phyloP scores from a whole-genome alignment of 2,888 invertebrate species.

The Polylopha cassiicola region DNA sequence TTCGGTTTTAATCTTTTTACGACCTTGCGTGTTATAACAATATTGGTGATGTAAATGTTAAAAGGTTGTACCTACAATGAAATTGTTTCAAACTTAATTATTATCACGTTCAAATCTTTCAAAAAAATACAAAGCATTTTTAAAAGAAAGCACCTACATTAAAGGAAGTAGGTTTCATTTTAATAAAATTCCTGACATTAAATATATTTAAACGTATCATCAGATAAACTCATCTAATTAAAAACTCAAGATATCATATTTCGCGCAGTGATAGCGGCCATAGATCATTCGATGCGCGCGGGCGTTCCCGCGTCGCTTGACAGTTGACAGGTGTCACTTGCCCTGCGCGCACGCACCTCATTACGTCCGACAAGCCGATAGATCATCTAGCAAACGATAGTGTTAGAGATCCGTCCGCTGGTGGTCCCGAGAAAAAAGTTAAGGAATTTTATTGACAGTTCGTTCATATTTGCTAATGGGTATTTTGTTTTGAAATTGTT shows the following conservation, averaged over 20 bases:
- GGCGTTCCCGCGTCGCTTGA: constrained; percentile 65
- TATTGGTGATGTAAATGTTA: constrained; percentile 14
- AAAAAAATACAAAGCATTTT: no score
- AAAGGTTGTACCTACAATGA: no score
- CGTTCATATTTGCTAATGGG: constrained; percentile 25
- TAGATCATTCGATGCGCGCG: constrained; percentile 58
- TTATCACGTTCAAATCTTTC: no score
- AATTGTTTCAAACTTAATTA: no score
- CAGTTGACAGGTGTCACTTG: constrained; percentile 72
- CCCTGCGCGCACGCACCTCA: constrained; percentile 56
- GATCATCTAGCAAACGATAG: constrained; percentile 68
- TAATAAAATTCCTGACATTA: no score
- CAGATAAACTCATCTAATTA: constrained; percentile 45
- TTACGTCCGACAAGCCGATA: constrained; percentile 50
- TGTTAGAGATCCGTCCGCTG: constrained; percentile 59
- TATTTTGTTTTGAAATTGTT: constrained; percentile 17
- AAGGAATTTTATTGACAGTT: constrained; percentile 30
- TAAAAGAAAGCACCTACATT: no score
- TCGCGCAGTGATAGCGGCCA: constrained; percentile 43
- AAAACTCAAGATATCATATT: constrained; percentile 59
- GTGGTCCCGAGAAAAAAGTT: constrained; percentile 58
- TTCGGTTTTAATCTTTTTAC: constrained; percentile 22
- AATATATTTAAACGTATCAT: constrained; percentile 26
- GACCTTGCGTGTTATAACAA: constrained; percentile 14
- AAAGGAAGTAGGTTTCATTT: no score